Evolutionary conservation across 2,888 invertebrate genomes (phyloP).

Genomic region (Athetis lepigone): DNA sequence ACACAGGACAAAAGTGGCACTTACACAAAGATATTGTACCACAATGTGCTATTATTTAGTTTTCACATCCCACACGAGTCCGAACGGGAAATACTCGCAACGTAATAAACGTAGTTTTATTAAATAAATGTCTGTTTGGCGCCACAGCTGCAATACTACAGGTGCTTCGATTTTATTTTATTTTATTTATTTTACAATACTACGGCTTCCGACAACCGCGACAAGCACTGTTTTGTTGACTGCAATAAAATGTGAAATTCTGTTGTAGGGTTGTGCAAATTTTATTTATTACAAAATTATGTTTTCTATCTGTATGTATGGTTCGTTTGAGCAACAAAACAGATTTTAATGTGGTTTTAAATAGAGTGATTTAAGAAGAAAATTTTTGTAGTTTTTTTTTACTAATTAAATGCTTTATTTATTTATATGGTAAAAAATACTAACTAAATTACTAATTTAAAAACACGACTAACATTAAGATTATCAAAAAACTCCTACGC

Average conservation of each 20-base stretch:
- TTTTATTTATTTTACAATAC: slow-evolving; percentile 26
- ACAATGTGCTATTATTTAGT: slow-evolving; percentile 5
- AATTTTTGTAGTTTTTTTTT: too few relatives aligned
- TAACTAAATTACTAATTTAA: too few relatives aligned
- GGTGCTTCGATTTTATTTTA: slow-evolving; percentile 14
- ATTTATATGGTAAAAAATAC: too few relatives aligned
- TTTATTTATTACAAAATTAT: not conserved
- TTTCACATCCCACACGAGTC: not conserved
- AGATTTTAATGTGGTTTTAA: too few relatives aligned
- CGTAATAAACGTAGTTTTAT: not conserved
- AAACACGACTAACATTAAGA: too few relatives aligned
- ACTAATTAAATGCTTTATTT: too few relatives aligned
- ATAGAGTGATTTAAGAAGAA: too few relatives aligned
- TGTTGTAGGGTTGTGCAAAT: not conserved
- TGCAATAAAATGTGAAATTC: slow-evolving; percentile 7
- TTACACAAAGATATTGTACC: too few relatives aligned
- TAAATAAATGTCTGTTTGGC: slow-evolving; percentile 11
- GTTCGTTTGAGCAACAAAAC: too few relatives aligned
- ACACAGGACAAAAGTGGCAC: too few relatives aligned
- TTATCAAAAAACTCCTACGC: too few relatives aligned
- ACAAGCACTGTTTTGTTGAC: slow-evolving; percentile 6
- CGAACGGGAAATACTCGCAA: not conserved
- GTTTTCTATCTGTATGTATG: too few relatives aligned
- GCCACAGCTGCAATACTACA: slow-evolving; percentile 12
- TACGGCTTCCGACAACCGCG: not conserved